A percentile compares a stretch with the other conserved stretches of the same genome.
Conservation (phyloP, 2,888 invertebrate species). For the Drosophila recens region DNA sequence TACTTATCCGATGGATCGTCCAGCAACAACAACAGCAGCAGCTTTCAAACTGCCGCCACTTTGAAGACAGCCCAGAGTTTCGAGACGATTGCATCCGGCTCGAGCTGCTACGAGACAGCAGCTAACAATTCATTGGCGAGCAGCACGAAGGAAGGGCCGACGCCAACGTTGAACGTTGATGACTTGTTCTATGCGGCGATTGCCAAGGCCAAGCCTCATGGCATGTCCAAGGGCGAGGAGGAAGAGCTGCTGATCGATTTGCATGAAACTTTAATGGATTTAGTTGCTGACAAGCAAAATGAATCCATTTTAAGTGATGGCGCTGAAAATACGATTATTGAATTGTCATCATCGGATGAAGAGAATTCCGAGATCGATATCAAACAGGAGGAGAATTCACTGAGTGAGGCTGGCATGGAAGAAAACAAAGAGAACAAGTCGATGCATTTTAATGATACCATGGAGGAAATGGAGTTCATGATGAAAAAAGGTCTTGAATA, state of each 20-base stretch:
- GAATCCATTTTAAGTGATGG: conserved; percentile 12
- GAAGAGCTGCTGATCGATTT: conserved; percentile 49
- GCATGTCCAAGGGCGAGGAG: conserved; percentile 52
- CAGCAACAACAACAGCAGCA: conserved; percentile 62
- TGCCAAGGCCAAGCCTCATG: conserved; percentile 45
- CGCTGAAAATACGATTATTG: conserved; percentile 70
- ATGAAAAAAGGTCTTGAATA: conserved; percentile 84
- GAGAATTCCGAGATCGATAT: conserved; percentile 9
- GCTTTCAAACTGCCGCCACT: conserved; percentile 74
- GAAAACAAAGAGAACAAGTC: conserved; percentile 73
- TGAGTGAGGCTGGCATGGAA: conserved; percentile 22
- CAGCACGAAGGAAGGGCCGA: conserved; percentile 23
- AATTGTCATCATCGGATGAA: conserved; percentile 67
- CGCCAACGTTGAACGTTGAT: conserved; percentile 42
- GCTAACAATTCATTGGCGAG: conserved; percentile 66
- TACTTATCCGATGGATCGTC: conserved; percentile 59
- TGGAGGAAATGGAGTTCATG: conserved; percentile 85
- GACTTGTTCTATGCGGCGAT: conserved; percentile 66
- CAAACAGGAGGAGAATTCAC: conserved; percentile 30
- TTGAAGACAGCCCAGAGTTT: conserved; percentile 47
- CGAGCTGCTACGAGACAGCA: conserved; percentile 83
- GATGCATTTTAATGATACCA: conserved; percentile 84
- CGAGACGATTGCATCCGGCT: conserved; percentile 46
- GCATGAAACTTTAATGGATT: conserved; percentile 72
- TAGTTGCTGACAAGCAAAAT: conserved; percentile 28